Evolutionary conservation across 2,888 invertebrate species (phyloP), one percentile per base, ranked within the genome.

Genomic region (Scotopteryx bipunctaria): DNA sequence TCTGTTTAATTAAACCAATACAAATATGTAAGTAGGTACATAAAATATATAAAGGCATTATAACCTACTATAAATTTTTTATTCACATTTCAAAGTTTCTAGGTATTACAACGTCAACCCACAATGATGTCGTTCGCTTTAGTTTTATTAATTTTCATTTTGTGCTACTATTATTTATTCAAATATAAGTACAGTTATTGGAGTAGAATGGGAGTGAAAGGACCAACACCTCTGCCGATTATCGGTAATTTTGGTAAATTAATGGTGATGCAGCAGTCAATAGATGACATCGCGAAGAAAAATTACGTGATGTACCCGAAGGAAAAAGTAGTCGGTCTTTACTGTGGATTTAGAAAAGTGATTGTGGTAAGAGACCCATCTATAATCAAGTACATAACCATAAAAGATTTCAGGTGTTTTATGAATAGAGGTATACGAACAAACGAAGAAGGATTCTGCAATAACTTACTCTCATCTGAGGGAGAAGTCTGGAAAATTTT

Each of bases 401-500:
- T 68, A 1, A 67, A 66, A 14, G 74, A 78, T 40, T 78, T 76
- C 38, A 52, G 57, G n/a, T 43, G 61, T 37, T 77, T 77, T 49
- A 59, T 67, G 37, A 56, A 65, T 9, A 62, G 76, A 27, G 78
- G 76, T 0, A 6, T 71, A 0, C 62, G 64, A 8, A 52, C 66
- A 0, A 62, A 15, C 6, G 51, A 51, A 13, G 31, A 19, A 27
- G 63, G 51, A 16, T 44, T 47, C 23, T 40, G 44, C 11, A 45
- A 62, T 16, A 78, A 76, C 35, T 40, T 80, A 6, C 70, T 78
- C 32, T 50, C 60, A 1, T 67, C 61, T 9, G 72, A 76, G 14
- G 78, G 76, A 1, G 74, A 77, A 11, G 55, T 63, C 2, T 81
- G 81, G 81, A 72, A 62, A 50, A 51, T 73, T 16, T 51, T 75